Evolutionary conservation across 1,140 invertebrate species (phyloP), one percentile per base, ranked within the genome.

Genomic region (Mactra quadrangularis): DNA sequence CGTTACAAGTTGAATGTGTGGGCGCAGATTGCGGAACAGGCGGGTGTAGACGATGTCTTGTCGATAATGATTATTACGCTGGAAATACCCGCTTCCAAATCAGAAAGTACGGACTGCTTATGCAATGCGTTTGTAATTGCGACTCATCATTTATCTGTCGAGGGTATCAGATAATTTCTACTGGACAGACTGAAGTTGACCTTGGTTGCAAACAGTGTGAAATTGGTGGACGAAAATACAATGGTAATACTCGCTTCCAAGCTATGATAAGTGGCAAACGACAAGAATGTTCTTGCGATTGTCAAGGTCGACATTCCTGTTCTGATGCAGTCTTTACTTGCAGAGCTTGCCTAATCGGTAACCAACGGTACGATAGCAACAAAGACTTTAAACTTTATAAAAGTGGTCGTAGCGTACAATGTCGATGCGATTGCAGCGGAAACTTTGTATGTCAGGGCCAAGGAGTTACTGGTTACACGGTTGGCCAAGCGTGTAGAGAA

Each of bases 241-340:
- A 77, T 45, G 74, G 79, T 50, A 85, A 85, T 55, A 81, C 83
- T 11, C 53, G 70, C 11, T 85, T 85, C 41, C 59, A 75, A 7
- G 27, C 38, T 1, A 29, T 81, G 13, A 47, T 83, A 2, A 66
- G 70, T 31, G 81, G 84, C 6, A 57, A 66, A 31, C 53, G 68
- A 38, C 41, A 35, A 15, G 71, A 66, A 11, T 82, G 79, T 25
- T 53, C 79, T 0, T 82, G 79, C 29, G 47, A 75, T 41, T 82
- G 79, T 52, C 47, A 82, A 13, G 79, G 79, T 17, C 50, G 27
- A n/a, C 35, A 82, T 25, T 38, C 70, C 3, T 82, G 79, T 25
- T 0, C 27, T n/a, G 57, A 27, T 4, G 52, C 79, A 4, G 41
- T 33, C 17, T 25, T 15, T 13, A 57, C 52, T 15, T 82, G 79